Conservation (phyloP, 2,797 vertebrate species). For the Limosa lapponica region DNA sequence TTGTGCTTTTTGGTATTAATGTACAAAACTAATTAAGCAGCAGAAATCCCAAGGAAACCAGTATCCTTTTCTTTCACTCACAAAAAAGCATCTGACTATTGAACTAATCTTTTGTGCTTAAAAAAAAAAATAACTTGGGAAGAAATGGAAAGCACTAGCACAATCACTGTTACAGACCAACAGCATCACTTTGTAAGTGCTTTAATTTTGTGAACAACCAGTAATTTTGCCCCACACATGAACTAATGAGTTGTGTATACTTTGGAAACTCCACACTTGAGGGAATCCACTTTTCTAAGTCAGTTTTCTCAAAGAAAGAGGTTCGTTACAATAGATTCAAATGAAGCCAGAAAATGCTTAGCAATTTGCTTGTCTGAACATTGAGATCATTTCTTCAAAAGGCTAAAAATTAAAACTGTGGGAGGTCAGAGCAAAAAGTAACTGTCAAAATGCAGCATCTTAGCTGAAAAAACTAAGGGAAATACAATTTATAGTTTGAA, state of each 20-base stretch:
- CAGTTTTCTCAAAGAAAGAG: constrained; percentile 2
- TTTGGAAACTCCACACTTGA: not conserved
- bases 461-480: not conserved
- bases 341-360: not conserved
- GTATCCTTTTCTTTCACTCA: not conserved
- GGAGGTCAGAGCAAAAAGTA: not conserved
- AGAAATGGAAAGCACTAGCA: not conserved
- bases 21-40: not conserved
- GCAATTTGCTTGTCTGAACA: constrained; percentile 17
- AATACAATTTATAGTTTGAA: constrained; percentile 1
- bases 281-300: not conserved
- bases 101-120: not conserved
- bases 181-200: not conserved
- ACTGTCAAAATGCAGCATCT: not conserved
- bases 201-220: not conserved
- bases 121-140: not conserved
- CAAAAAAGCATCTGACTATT: not conserved
- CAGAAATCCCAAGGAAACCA: not conserved
- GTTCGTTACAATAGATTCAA: not conserved
- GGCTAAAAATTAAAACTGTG: not conserved
- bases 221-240: not conserved
- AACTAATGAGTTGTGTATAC: not conserved
- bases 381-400: not conserved
- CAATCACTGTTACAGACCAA: not conserved
- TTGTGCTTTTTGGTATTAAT: not conserved